These are phyloP conservation scores for Drosophila nigritarsus DNA, from an alignment of 2,888 invertebrate species.

Conservation along the genomic window DNA sequence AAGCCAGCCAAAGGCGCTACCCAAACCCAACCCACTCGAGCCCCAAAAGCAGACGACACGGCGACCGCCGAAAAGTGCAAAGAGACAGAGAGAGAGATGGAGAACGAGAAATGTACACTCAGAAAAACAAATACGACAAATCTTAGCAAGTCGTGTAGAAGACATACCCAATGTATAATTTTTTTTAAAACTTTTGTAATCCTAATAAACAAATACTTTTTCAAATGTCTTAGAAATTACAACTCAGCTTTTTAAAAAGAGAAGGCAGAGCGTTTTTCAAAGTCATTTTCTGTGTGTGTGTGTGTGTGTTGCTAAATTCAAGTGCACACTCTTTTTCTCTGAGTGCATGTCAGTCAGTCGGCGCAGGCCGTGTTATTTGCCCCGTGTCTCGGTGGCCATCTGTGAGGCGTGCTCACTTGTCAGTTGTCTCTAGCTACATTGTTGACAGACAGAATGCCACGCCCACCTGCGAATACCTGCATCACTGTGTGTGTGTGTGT, in stretches of 20 bases:
- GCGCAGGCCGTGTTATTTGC: slow-evolving; percentile 50
- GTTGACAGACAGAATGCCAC: slow-evolving; percentile 62
- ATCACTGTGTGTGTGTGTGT: background rate
- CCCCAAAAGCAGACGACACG: slow-evolving; percentile 26
- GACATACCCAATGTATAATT: background rate
- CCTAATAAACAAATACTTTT: background rate
- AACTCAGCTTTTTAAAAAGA: background rate
- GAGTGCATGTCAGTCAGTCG: slow-evolving; percentile 20
- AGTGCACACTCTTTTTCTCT: background rate
- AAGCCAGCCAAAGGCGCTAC: slow-evolving; percentile 66
- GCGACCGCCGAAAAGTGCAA: slow-evolving; percentile 67
- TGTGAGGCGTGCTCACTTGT: slow-evolving; percentile 77
- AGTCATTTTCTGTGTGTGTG: background rate
- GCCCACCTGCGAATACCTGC: slow-evolving; percentile 54
- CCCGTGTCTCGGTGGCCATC: slow-evolving; percentile 50
- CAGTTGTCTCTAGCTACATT: slow-evolving; percentile 72
- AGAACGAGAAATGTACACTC: background rate
- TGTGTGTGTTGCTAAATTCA: background rate
- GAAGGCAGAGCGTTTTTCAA: background rate
- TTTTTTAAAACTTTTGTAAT: background rate
- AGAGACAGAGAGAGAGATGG: background rate
- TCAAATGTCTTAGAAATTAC: background rate
- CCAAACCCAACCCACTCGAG: background rate
- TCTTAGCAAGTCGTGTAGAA: background rate
- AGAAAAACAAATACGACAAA: background rate